A percentile compares a stretch with the other conserved stretches of the same genome.
Evolutionary conservation across 1,140 invertebrate species (phyloP).

Genomic region (Nephotettix cincticeps): DNA sequence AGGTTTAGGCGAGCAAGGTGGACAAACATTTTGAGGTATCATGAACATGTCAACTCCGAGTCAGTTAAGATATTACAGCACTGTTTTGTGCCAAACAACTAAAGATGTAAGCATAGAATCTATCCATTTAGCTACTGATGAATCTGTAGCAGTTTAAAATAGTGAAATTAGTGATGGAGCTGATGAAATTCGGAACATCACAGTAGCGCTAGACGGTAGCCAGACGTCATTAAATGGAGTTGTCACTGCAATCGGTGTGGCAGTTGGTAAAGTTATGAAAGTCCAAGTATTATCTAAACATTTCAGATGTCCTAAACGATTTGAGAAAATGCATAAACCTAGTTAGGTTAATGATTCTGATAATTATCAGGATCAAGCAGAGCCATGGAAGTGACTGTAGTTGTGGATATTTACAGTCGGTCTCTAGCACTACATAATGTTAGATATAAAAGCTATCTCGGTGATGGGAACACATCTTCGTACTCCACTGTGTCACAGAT

Average conservation of each 20-base stretch:
- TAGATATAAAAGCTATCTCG: too few relatives aligned
- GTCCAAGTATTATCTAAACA: too few relatives aligned
- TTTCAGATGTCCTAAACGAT: too few relatives aligned
- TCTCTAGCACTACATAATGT: too few relatives aligned
- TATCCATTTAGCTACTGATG: neutral
- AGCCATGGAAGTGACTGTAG: too few relatives aligned
- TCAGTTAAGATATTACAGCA: neutral
- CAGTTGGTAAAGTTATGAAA: too few relatives aligned
- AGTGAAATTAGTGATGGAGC: neutral
- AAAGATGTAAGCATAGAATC: neutral
- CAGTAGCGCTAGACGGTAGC: neutral
- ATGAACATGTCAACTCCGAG: neutral
- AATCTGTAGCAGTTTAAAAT: neutral
- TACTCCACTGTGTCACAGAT: too few relatives aligned
- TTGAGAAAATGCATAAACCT: too few relatives aligned
- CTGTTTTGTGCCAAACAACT: neutral
- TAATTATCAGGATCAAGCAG: too few relatives aligned
- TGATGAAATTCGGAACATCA: neutral
- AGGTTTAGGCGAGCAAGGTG: neutral
- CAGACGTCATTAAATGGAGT: neutral
- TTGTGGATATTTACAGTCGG: too few relatives aligned
- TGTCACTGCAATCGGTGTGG: neutral
- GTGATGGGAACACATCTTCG: too few relatives aligned
- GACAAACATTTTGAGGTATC: neutral
- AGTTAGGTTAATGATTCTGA: too few relatives aligned